Evolutionary conservation across 2,797 vertebrate species (phyloP).

Genomic region (Mergus octosetaceus): DNA sequence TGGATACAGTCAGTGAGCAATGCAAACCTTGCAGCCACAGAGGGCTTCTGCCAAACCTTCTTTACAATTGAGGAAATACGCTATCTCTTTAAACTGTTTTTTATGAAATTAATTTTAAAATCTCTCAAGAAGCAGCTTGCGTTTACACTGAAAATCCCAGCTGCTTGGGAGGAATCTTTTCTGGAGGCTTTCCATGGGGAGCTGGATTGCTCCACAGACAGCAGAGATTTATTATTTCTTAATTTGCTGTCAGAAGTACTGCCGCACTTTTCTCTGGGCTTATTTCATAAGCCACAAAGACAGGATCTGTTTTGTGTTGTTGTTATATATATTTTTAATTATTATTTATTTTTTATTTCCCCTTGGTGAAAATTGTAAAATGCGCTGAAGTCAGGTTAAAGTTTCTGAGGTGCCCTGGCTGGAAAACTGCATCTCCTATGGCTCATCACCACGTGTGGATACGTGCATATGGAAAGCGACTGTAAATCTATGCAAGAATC

Average conservation of each 20-base stretch:
- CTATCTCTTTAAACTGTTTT: background rate
- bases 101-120: background rate
- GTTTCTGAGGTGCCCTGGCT: background rate
- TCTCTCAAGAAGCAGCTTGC: background rate
- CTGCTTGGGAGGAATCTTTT: background rate
- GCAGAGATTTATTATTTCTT: background rate
- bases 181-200: background rate
- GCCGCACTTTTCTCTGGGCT: background rate
- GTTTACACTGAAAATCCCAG: background rate
- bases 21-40: fast-evolving
- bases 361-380: background rate
- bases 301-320: background rate
- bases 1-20: background rate
- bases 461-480: background rate
- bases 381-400: background rate
- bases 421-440: fast-evolving
- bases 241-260: background rate
- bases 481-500: fast-evolving
- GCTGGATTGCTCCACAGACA: background rate
- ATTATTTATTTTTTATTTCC: background rate
- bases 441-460: fast-evolving
- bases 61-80: background rate
- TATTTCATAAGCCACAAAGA: background rate
- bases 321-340: too few relatives aligned
- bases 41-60: background rate